These are phyloP conservation scores for Tetheella fluctuosa DNA, from an alignment of 2,888 invertebrate genomes.

Conservation along the genomic window DNA sequence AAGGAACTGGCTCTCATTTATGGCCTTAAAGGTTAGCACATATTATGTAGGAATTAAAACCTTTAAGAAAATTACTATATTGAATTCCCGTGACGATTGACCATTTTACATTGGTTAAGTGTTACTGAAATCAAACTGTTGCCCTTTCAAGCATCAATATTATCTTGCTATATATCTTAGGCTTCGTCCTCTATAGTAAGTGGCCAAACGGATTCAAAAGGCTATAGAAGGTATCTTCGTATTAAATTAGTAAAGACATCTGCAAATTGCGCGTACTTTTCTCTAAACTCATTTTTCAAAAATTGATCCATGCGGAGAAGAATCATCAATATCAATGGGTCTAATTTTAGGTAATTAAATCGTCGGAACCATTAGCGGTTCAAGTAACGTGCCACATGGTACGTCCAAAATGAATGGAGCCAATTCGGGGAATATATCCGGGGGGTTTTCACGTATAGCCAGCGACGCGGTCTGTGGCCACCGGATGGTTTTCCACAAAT, in stretches of 20 bases:
- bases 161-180: too few species aligned
- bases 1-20: too few species aligned
- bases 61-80: too few species aligned
- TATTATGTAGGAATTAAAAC: not conserved
- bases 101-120: too few species aligned
- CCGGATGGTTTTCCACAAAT: conserved; percentile 39
- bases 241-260: too few species aligned
- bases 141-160: not conserved
- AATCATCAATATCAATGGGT: not conserved
- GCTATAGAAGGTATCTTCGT: too few species aligned
- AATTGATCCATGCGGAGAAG: not conserved
- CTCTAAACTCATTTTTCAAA: too few species aligned
- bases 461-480: conserved; percentile 20
- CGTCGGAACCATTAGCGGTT: conserved; percentile 44
- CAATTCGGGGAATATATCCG: conserved; percentile 32
- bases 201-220: not conserved
- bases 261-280: too few species aligned
- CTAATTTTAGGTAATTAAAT: conserved; percentile 47
- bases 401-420: conserved; percentile 44
- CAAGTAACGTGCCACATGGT: conserved; percentile 27
- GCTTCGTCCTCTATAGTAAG: too few species aligned
- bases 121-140: too few species aligned
- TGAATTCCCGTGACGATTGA: not conserved
- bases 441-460: not conserved
- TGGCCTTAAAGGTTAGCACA: not conserved